A percentile compares a stretch with the other conserved stretches of the same genome.
Conservation (phyloP, 2,113 vertebrate species). For the Eurypyga helias region DNA sequence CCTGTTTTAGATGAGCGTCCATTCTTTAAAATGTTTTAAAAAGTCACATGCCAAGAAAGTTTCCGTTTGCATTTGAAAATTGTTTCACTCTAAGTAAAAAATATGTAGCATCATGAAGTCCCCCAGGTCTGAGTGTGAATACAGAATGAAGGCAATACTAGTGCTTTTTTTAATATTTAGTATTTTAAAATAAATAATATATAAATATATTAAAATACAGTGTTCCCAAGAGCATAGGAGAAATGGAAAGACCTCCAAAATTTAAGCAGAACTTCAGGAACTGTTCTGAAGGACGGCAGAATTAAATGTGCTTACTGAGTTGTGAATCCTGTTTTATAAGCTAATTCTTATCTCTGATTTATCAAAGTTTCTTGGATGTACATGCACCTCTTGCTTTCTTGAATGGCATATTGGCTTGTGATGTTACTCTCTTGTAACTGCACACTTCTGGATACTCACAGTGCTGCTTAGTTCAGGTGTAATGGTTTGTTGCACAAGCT, state of each 20-base stretch:
- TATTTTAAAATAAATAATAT: neutral
- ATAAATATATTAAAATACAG: neutral
- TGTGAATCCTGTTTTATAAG: neutral
- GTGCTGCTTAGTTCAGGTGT: neutral
- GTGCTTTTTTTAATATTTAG: neutral
- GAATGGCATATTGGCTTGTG: accelerated
- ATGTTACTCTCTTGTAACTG: neutral
- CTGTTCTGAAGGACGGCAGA: neutral
- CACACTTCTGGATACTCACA: accelerated
- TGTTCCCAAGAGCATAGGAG: neutral
- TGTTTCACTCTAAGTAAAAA: neutral
- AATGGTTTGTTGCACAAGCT: neutral
- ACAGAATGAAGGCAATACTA: neutral
- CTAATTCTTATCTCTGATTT: neutral
- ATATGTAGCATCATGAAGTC: neutral
- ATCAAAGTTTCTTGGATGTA: neutral
- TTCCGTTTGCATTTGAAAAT: neutral
- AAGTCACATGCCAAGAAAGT: neutral
- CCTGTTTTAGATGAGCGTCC: neutral
- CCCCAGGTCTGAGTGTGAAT: neutral
- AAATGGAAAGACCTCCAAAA: neutral
- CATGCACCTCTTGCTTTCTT: neutral
- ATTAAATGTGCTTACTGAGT: neutral
- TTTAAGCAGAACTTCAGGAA: neutral
- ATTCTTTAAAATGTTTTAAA: neutral